Evolutionary conservation across 1,140 invertebrate species (phyloP).

Genomic region (Atopsyche davidsoni): DNA sequence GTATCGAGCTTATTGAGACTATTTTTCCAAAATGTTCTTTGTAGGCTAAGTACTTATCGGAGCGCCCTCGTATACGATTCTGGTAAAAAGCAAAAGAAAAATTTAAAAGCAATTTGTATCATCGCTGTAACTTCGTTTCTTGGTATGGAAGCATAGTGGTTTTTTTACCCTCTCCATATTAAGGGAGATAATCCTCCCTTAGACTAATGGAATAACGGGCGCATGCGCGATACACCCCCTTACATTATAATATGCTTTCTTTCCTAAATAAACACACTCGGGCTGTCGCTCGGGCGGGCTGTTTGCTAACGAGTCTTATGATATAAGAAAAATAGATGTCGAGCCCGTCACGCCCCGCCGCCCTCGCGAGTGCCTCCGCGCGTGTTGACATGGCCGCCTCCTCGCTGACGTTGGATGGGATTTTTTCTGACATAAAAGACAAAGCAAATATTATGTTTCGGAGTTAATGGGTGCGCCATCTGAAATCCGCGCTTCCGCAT

Average conservation of each 20-base stretch:
- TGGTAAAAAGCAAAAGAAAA: no score
- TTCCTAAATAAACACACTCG: conserved; percentile 22
- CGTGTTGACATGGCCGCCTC: conserved; percentile 21
- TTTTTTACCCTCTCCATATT: no score
- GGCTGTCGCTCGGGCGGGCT: conserved; percentile 14
- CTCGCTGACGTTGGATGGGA: background rate
- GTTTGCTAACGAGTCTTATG: conserved; percentile 26
- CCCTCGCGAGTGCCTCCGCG: conserved; percentile 15
- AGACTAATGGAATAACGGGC: no score
- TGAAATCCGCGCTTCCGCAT: no score
- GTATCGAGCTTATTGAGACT: no score
- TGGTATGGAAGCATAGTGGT: no score
- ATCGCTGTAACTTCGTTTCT: no score
- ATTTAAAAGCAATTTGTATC: no score
- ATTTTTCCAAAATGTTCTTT: no score
- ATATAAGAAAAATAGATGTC: conserved; percentile 26
- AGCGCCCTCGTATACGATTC: no score
- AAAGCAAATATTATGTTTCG: conserved; percentile 1
- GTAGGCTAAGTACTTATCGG: no score
- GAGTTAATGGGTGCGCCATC: background rate
- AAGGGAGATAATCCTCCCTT: no score
- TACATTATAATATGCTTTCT: conserved; percentile 20
- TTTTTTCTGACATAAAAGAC: conserved; percentile 6
- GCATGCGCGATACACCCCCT: background rate
- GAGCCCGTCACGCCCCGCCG: conserved; percentile 19